Percentiles rank a stretch among this genome's conserved stretches.
These are phyloP conservation scores for Mionectes olivaceus DNA, from an alignment of 2,797 vertebrate species.

Conservation along the genomic window DNA sequence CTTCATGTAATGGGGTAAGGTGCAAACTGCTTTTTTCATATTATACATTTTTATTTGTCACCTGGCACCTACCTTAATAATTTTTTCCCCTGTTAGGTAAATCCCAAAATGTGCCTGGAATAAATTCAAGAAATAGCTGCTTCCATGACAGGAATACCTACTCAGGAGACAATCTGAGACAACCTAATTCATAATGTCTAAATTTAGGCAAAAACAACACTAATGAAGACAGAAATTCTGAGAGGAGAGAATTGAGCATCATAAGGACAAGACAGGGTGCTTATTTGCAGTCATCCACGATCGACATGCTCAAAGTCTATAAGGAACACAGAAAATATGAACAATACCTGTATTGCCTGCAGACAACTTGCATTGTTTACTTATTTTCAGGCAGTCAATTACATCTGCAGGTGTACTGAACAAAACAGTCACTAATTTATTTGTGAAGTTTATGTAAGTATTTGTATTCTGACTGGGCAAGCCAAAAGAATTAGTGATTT, in stretches of 20 bases:
- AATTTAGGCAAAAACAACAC: neutral
- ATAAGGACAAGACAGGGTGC: neutral
- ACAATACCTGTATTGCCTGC: neutral
- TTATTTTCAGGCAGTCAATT: neutral
- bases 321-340: neutral
- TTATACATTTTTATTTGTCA: neutral
- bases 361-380: neutral
- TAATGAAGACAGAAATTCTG: neutral
- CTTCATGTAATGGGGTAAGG: neutral
- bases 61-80: neutral
- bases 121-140: neutral
- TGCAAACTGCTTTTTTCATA: neutral
- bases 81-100: neutral
- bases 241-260: neutral
- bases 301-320: accelerated
- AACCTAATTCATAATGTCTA: neutral
- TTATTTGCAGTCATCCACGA: neutral
- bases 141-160: neutral
- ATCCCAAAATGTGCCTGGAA: neutral
- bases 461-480: constrained; percentile 1
- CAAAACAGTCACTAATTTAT: neutral
- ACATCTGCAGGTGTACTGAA: neutral
- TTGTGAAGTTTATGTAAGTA: neutral
- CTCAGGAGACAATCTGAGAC: neutral
- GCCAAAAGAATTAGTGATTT: constrained; percentile 40